Evolutionary conservation across 2,797 vertebrate species (phyloP).

Genomic region (Carduelis carduelis): DNA sequence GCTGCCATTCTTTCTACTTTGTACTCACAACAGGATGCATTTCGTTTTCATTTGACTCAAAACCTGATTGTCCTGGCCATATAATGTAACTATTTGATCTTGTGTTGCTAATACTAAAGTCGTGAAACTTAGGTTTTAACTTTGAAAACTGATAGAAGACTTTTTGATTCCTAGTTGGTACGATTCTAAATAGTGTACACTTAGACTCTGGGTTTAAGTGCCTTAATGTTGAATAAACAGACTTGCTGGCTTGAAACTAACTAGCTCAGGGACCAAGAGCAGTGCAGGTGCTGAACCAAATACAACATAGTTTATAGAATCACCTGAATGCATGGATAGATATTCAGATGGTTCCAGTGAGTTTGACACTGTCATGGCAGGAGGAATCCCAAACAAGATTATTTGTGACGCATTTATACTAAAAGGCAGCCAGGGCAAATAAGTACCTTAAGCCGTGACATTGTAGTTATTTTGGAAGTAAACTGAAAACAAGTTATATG

Average conservation of each 20-base stretch:
- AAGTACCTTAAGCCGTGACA: not conserved
- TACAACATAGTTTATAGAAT: not conserved
- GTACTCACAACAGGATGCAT: not conserved
- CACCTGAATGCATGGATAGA: not conserved
- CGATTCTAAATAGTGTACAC: not conserved
- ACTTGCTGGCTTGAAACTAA: not conserved
- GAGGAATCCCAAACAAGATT: not conserved
- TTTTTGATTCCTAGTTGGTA: not conserved
- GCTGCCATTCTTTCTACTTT: conserved; percentile 3
- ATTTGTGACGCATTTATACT: not conserved
- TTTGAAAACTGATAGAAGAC: not conserved
- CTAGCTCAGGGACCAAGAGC: not conserved
- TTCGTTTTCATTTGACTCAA: not conserved
- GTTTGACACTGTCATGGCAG: not conserved
- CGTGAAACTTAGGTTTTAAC: not conserved
- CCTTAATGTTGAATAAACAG: not conserved
- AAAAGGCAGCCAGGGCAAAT: not conserved
- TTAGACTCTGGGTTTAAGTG: not conserved
- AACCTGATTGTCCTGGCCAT: not conserved
- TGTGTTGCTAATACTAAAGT: not conserved
- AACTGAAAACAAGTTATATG: not conserved
- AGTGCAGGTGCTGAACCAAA: not conserved
- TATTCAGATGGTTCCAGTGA: not conserved
- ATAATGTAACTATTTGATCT: not conserved
- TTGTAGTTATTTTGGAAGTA: not conserved